Conservation (phyloP, 2,113 vertebrate species). For the Cavia aperea region DNA sequence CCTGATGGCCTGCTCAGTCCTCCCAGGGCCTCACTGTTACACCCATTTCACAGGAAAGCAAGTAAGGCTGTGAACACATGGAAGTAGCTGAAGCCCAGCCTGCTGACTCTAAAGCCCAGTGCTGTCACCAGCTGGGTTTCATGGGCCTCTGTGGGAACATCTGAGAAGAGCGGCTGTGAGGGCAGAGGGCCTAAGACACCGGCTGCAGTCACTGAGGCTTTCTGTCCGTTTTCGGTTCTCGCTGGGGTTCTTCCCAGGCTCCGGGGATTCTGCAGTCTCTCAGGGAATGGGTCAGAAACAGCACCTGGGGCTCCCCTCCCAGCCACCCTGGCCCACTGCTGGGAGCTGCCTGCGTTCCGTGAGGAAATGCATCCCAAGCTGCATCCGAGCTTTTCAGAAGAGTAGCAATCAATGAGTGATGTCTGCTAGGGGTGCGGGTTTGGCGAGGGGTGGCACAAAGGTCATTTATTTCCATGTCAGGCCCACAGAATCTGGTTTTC, state of each 20-base stretch:
- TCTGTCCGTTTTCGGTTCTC: not conserved
- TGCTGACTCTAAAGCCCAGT: accelerated
- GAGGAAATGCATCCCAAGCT: not conserved
- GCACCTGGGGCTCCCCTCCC: not conserved
- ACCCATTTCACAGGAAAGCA: not conserved
- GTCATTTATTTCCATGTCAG: not conserved
- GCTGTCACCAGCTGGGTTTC: not conserved
- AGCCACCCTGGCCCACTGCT: not conserved
- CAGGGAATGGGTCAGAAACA: not conserved
- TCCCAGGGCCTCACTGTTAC: not conserved
- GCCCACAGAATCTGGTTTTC: not conserved
- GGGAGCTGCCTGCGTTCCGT: not conserved
- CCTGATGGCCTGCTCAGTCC: accelerated
- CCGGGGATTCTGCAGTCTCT: not conserved
- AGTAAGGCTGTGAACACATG: not conserved
- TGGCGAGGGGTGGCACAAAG: not conserved
- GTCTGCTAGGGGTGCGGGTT: not conserved
- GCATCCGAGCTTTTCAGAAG: not conserved
- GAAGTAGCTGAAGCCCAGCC: not conserved
- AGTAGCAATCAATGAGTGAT: not conserved
- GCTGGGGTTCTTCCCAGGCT: not conserved
- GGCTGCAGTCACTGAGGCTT: not conserved
- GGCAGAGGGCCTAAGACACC: not conserved
- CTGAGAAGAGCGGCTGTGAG: not conserved
- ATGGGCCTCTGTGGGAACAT: not conserved